Evolutionary conservation across 2,113 vertebrate genomes (phyloP), one percentile per base, ranked within the genome.

Genomic region (Sialia sialis): DNA sequence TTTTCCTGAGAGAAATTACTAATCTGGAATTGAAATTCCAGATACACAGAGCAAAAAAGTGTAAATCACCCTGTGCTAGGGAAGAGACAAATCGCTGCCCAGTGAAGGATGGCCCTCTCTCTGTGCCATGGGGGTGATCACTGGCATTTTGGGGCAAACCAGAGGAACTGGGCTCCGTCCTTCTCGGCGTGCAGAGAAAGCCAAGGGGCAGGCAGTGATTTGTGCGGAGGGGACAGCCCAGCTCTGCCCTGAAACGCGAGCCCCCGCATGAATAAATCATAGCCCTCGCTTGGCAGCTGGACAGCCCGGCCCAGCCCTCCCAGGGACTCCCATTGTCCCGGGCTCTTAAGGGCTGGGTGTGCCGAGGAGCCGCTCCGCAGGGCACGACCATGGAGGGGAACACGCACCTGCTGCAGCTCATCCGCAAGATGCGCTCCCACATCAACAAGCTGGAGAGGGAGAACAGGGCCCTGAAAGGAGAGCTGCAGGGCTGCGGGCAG

Each of bases 181-280:
- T 25, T 25, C 25, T 29, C 20, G 13, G 29, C 20, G 32, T 27
- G 7, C 8, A 60, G 82, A 92, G 78, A 49, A 34, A 32, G 14
- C 6, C 26, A 6, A 23, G 7, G 27, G 27, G 85, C 10, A 56
- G 94, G 75, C 93, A 81, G 86, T 34, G 81, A 88, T 95, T 93
- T 97, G 92, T n/a, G 68, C 44, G 26, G 86, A 4, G 48, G 56
- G 84, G 41, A 75, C 69, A 89, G 78, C 63, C 87, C 93, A 63
- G 55, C 90, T 59, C 84, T 22, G 52, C 96, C 88, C 96, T 95
- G 98, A 98, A 99, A 99, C 95, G 82, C n/a, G 97, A 99, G 97
- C 89, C 97, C 92, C 49, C 17, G 58, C 39, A 99, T 99, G 75
- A 99, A 99, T 99, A 98, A 99, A 98, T 98, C 96, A 99, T 99